Percentiles rank a stretch among this genome's conserved stretches.
Conservation (phyloP, 2,888 invertebrate genomes). For the Caenorhabditis uteleia region DNA sequence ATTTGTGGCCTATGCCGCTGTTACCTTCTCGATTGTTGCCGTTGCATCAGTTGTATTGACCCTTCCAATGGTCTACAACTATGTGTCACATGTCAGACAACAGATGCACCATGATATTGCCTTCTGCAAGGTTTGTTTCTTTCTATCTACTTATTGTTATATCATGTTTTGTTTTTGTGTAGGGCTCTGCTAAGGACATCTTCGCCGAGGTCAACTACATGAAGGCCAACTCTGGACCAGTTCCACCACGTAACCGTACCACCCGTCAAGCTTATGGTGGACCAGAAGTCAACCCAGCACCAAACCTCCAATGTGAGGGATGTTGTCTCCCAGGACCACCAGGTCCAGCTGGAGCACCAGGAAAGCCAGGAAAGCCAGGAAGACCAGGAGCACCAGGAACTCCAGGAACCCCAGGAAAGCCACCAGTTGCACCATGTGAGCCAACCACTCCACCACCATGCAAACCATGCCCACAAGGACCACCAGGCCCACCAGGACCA, state of each 20-base stretch:
- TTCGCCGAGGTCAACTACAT: constrained; percentile 69
- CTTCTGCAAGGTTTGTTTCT: constrained; percentile 66
- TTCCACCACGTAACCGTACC: constrained; percentile 65
- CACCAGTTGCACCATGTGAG: constrained; percentile 66
- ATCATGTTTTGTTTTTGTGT: constrained; percentile 8
- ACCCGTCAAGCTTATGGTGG: constrained; percentile 68
- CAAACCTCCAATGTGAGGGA: constrained; percentile 58
- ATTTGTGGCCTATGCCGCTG: constrained; percentile 69
- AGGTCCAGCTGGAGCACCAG: constrained; percentile 64
- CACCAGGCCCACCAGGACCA: constrained; percentile 52
- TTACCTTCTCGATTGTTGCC: constrained; percentile 68
- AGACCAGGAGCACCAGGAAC: constrained; percentile 56
- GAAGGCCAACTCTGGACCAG: constrained; percentile 57
- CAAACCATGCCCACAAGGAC: constrained; percentile 66
- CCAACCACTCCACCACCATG: constrained; percentile 67
- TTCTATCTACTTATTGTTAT: not conserved
- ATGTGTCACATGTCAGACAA: constrained; percentile 66
- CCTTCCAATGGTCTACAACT: constrained; percentile 68
- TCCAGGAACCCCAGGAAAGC: constrained; percentile 61
- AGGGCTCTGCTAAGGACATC: constrained; percentile 70
- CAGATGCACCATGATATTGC: constrained; percentile 69
- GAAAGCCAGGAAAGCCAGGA: constrained; percentile 64
- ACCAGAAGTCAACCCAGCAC: constrained; percentile 57
- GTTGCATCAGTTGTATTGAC: constrained; percentile 69
- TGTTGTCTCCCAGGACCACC: constrained; percentile 64